These are phyloP conservation scores for Drosophila falleni DNA, from an alignment of 2,888 invertebrate genomes.

Conservation along the genomic window DNA sequence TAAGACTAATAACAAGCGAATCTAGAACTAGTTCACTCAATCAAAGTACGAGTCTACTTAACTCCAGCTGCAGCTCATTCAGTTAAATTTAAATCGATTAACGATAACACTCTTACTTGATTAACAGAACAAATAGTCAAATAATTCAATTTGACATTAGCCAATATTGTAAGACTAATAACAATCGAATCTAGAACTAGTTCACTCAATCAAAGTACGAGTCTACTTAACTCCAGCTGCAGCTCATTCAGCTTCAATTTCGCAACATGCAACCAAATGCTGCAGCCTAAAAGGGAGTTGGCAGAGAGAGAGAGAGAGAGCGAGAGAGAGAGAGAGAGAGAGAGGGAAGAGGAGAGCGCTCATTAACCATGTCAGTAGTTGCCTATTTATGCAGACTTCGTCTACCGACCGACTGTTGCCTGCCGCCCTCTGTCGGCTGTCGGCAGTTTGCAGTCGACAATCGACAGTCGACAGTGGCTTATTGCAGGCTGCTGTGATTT, in stretches of 20 bases:
- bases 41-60: too few relatives aligned
- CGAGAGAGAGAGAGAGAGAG: not conserved
- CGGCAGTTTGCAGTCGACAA: not conserved
- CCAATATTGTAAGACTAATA: not conserved
- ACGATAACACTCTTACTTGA: not conserved
- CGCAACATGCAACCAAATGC: constrained; percentile 5
- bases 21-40: too few relatives aligned
- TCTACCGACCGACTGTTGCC: constrained; percentile 11
- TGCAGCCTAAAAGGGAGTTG: not conserved
- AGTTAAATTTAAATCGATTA: not conserved
- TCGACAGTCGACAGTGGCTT: constrained; percentile 9
- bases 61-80: too few relatives aligned
- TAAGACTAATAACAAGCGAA: too few relatives aligned
- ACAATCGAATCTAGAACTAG: not conserved
- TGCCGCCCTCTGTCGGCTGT: not conserved
- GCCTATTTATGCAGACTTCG: constrained; percentile 50
- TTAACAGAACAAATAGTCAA: not conserved
- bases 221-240: constrained; percentile 32
- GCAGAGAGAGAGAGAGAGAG: not conserved
- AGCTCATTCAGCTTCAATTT: constrained; percentile 36
- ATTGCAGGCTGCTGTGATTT: constrained; percentile 38
- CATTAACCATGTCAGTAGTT: constrained; percentile 60
- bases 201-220: constrained; percentile 42
- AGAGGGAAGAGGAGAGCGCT: constrained; percentile 23
- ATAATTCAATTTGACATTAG: not conserved